A percentile compares a stretch with the other conserved stretches of the same genome.
Evolutionary conservation across 1,140 invertebrate species (phyloP).

Genomic region (Elysia chlorotica): DNA sequence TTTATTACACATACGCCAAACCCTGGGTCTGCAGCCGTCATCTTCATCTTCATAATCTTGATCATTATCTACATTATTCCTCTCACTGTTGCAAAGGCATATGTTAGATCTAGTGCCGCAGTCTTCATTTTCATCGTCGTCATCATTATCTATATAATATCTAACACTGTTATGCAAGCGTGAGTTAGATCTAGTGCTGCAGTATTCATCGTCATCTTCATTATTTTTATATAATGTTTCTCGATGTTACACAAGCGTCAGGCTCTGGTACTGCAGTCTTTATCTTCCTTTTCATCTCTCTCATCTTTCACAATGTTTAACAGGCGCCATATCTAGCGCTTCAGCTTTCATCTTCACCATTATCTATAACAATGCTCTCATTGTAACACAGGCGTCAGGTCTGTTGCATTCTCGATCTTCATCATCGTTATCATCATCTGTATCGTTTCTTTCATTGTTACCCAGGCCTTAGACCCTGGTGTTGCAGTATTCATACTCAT

Average conservation of each 20-base stretch:
- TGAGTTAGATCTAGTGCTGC: too few relatives aligned
- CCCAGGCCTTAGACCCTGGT: too few relatives aligned
- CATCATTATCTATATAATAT: too few relatives aligned
- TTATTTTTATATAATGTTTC: too few relatives aligned
- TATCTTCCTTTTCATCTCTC: neutral
- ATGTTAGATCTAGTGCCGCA: neutral
- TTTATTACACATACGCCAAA: too few relatives aligned
- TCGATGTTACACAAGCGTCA: too few relatives aligned
- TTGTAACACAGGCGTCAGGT: neutral
- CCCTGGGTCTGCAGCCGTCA: too few relatives aligned
- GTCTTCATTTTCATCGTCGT: neutral
- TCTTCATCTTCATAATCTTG: neutral
- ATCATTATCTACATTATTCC: neutral
- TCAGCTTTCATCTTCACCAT: neutral
- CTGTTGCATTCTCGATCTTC: neutral
- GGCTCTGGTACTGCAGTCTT: too few relatives aligned
- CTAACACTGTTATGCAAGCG: too few relatives aligned
- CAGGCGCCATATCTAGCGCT: neutral
- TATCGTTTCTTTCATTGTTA: too few relatives aligned
- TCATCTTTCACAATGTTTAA: neutral
- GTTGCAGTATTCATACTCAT: too few relatives aligned
- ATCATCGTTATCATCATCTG: neutral
- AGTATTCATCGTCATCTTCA: too few relatives aligned
- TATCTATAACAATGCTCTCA: neutral
- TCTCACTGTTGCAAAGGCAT: neutral